Base-by-base conservation (phyloP, 1,140 invertebrate species). In the Physella acuta region DNA sequence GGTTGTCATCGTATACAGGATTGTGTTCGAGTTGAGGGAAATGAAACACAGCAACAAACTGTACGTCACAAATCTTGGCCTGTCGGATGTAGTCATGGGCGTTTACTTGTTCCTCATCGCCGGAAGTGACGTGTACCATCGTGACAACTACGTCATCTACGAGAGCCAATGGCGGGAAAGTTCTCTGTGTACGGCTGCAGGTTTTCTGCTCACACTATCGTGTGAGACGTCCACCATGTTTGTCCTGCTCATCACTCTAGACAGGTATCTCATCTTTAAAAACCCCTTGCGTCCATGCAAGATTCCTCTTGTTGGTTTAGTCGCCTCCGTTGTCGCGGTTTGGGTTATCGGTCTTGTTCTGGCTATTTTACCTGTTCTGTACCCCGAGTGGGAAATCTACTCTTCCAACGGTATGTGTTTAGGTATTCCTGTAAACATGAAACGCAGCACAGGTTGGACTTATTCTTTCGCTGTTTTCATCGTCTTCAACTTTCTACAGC, bases 81-180 rank as follows among this genome's bases (percentile, higher is more conserved):
- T 77, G 1, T 74, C 80, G 8, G 81, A 83, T 52, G 72, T 82
- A 36, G 61, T 81, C 2, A 83, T 83, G 81, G 81, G 81, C 2
- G 49, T 82, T 0, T 83, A 82, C 58, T 34, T 83, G 44, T n/a
- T 79, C 14, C 75, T 80, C 20, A 81, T 83, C 36, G 81, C 75
- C 11, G 58, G 68, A 28, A 61, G 55, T 11, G 72, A 73, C 58
- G 34, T 31, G 3, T n/a, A 36, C 3, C 70, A 70, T 34, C 65
- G 75, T 34, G 79, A 76, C 8, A 52, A 44, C 31, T 83, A 82
- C 65, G 66, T 77, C 17, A 73, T 68, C 60, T 64, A 77, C 60
- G 78, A 77, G 14, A 31, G 70, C 0, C 11, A 49, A 3, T 82
- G 81, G 81, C 58, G 72, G 44, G 49, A 68, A 0, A 73, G 79